A percentile compares a stretch with the other conserved stretches of the same genome.
Evolutionary conservation across 2,113 vertebrate species (phyloP).

Genomic region (Chelonoidis abingdonii): DNA sequence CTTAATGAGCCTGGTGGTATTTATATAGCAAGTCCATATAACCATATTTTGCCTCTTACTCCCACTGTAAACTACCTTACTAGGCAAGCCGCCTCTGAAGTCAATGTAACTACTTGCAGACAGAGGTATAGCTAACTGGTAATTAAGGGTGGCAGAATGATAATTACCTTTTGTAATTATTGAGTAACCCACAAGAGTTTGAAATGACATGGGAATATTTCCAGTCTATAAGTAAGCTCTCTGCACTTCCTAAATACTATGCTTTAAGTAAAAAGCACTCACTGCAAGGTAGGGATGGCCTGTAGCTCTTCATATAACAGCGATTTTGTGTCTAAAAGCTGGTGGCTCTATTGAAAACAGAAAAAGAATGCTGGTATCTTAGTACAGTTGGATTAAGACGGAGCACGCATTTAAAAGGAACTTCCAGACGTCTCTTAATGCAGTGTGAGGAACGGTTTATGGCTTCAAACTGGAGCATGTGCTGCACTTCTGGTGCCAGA

Average conservation of each 20-base stretch:
- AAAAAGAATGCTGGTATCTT: conserved; percentile 37
- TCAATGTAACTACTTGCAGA: neutral
- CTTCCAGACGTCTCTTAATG: neutral
- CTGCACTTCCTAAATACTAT: neutral
- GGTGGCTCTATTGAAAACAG: conserved; percentile 63
- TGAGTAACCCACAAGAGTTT: conserved; percentile 36
- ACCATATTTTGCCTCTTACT: neutral
- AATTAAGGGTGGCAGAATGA: neutral
- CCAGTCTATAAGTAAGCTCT: neutral
- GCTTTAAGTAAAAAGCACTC: conserved; percentile 31
- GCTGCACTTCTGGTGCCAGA: neutral
- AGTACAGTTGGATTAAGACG: conserved; percentile 9
- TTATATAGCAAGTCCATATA: neutral
- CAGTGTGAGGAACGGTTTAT: neutral
- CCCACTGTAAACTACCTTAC: neutral
- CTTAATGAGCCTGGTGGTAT: neutral
- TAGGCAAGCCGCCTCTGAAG: neutral
- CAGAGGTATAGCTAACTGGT: conserved; percentile 3
- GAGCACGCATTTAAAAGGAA: neutral
- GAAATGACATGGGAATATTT: conserved; percentile 59
- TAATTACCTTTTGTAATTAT: conserved; percentile 54
- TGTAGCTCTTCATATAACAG: conserved; percentile 53
- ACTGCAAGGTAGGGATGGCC: conserved; percentile 35
- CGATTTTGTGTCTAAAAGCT: conserved; percentile 47
- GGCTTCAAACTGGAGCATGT: neutral